Conservation (phyloP, 2,797 vertebrate species). For the Anabas testudineus region DNA sequence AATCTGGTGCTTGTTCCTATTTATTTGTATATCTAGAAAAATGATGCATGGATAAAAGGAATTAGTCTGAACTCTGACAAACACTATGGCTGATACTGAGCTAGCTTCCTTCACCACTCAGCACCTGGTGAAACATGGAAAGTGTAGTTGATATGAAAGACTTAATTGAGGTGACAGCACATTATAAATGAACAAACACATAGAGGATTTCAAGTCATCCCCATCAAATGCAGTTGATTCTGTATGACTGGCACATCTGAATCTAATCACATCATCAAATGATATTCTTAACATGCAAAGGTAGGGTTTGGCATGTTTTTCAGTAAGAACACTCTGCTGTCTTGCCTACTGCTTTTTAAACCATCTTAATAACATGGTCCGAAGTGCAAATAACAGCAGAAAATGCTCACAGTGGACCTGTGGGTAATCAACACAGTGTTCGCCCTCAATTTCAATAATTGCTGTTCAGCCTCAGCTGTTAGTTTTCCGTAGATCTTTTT, state of each 20-base stretch:
- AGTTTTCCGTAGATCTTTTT: slow-evolving; percentile 13
- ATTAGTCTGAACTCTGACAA: slow-evolving; percentile 3
- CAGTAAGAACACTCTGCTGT: slow-evolving; percentile 9
- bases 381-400: slow-evolving; percentile 27
- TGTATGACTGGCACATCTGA: neutral
- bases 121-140: too few species aligned
- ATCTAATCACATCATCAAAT: slow-evolving; percentile 3
- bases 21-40: slow-evolving; percentile 30
- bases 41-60: slow-evolving; percentile 6
- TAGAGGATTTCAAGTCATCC: neutral
- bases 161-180: neutral
- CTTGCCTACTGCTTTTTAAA: slow-evolving; percentile 10
- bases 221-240: neutral
- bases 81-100: slow-evolving; percentile 9
- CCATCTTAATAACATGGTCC: slow-evolving; percentile 25
- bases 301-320: slow-evolving; percentile 18
- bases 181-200: neutral
- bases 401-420: slow-evolving; percentile 16
- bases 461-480: slow-evolving; percentile 3
- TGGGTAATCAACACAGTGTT: slow-evolving; percentile 25
- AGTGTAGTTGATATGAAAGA: too few species aligned
- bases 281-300: neutral
- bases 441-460: neutral
- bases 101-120: neutral
- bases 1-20: neutral